Base-by-base conservation (phyloP, 2,797 vertebrate genomes). In the Mus minutoides region DNA sequence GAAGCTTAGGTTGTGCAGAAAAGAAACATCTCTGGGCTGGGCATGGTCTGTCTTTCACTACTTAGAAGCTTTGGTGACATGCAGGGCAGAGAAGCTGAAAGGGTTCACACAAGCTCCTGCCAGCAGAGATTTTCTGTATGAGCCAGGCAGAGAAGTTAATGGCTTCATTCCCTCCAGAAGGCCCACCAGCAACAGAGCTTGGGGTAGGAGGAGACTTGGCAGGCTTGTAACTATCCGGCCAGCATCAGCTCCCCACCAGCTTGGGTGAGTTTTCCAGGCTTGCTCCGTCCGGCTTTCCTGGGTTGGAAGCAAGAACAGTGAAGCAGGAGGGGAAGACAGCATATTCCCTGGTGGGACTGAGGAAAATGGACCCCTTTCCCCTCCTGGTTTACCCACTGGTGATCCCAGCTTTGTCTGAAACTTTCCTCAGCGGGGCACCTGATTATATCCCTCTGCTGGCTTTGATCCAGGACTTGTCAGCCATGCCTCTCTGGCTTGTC, bases 21-120 rank as follows among this genome's bases (percentile, higher is more conserved):
- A 40, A 12, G 85, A 31, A 90, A 26, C 3, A 2, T 43, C 83
- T 49, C 52, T 0, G 0, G 69, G 54, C 22, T 0, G 0, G 69
- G 54, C 22, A 31, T 89, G 96, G 78, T 46, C 19, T 10, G 16
- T 10, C 16, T 22, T 26, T 43, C 49, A 24, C 40, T 52, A 56
- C 43, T 86, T 76, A 76, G 69, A 60, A 69, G 43, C 31, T 73
- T 91, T 77, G 84, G 87, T 24, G 40, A 31, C 56, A 56, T 11
- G 11, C 58, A 34, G 31, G 34, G 56, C n/a, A 93, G 90, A 84
- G 43, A 83, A n/a, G 11, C 13, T 7, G 19, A 58, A 54, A 21
- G 3, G 22, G 56, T 9, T 4, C 0, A 26, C 37, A 31, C 31
- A 71, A 29, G 71, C n/a, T 60, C 71, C 73, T 86, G 60, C 71